These are phyloP conservation scores for Tupaia tana DNA, from an alignment of 2,113 vertebrate species.

Conservation along the genomic window DNA sequence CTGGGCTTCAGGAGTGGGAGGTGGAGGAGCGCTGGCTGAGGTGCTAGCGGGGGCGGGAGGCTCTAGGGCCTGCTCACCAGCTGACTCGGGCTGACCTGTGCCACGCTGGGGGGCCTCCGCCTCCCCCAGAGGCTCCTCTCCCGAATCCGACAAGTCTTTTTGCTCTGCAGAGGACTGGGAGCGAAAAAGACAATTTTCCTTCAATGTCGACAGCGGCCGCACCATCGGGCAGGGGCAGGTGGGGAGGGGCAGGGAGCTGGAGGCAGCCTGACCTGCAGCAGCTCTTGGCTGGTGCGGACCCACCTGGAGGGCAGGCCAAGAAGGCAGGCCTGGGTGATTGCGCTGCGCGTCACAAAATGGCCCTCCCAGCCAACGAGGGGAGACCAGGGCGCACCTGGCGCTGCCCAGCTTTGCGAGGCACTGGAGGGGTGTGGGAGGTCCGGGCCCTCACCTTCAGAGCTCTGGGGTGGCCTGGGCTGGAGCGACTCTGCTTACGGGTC, in stretches of 20 bases:
- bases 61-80: constrained; percentile 83
- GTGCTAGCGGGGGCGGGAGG: constrained; percentile 82
- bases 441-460: not conserved
- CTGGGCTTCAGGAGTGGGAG: constrained; percentile 82
- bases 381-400: not conserved
- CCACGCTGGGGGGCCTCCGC: constrained; percentile 81
- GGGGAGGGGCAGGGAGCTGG: not conserved
- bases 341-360: not conserved
- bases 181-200: constrained; percentile 88
- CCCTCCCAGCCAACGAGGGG: not conserved
- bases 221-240: not conserved
- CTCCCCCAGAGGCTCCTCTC: constrained; percentile 87
- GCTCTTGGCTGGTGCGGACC: not conserved
- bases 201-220: constrained; percentile 82
- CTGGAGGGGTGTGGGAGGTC: not conserved
- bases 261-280: not conserved
- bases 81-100: constrained; percentile 80
- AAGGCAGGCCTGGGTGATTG: not conserved
- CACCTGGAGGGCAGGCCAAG: not conserved
- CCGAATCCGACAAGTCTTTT: constrained; percentile 86
- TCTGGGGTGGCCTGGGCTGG: too few species aligned
- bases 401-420: not conserved
- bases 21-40: constrained; percentile 80
- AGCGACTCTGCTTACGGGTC: not conserved
- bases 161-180: constrained; percentile 89